Percentiles rank a stretch among this genome's conserved stretches.
These are phyloP conservation scores for Heliconius nattereri DNA, from an alignment of 1,140 invertebrate species.

Conservation along the genomic window DNA sequence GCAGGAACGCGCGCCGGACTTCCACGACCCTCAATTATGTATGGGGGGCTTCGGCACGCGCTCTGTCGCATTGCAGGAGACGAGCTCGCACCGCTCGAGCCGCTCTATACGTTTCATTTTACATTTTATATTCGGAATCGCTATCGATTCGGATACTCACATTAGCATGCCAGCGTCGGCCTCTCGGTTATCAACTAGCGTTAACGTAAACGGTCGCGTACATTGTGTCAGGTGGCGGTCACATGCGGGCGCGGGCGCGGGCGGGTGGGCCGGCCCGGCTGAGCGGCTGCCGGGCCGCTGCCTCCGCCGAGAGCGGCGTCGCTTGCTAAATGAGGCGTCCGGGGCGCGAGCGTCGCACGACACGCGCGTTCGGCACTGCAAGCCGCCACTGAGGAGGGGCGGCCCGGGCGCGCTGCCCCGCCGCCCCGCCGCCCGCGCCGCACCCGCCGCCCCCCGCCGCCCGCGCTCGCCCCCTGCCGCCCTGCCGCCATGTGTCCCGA, in stretches of 20 bases:
- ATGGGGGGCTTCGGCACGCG: conserved; percentile 50
- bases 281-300: conserved; percentile 65
- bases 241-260: conserved; percentile 59
- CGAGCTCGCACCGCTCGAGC: conserved; percentile 20
- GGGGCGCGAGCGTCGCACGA: conserved; percentile 71
- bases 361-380: conserved; percentile 78
- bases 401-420: conserved; percentile 62
- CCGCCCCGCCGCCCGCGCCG: conserved; percentile 45
- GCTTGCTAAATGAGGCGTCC: conserved; percentile 71
- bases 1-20: conserved; percentile 37
- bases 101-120: conserved; percentile 42
- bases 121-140: conserved; percentile 47
- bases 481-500: conserved; percentile 71
- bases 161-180: conserved; percentile 77
- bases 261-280: conserved; percentile 65
- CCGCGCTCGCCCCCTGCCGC: conserved; percentile 38
- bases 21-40: conserved; percentile 53
- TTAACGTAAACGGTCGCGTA: conserved; percentile 72
- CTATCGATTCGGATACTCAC: conserved; percentile 71
- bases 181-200: conserved; percentile 72
- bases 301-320: conserved; percentile 70
- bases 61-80: conserved; percentile 74
- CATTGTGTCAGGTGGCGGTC: conserved; percentile 60
- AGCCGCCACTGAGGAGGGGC: conserved; percentile 77
- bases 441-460: conserved; percentile 46